These are phyloP conservation scores for Anorthoa munda DNA, from an alignment of 2,888 invertebrate species.

Conservation along the genomic window DNA sequence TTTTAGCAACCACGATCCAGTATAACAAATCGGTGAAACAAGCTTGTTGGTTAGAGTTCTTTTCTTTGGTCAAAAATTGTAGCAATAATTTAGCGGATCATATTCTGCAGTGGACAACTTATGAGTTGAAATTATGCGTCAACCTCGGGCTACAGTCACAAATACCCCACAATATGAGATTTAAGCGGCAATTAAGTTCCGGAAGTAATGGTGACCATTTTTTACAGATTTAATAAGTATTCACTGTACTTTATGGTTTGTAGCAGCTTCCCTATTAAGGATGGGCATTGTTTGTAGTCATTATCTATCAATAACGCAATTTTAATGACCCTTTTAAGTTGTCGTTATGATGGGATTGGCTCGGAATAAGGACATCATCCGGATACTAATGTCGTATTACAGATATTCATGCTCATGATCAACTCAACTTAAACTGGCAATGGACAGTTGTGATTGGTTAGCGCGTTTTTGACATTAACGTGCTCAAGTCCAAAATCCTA, in stretches of 20 bases:
- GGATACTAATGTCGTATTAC: background rate
- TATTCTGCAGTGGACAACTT: background rate
- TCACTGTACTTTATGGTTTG: conserved; percentile 16
- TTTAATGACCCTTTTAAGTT: conserved; percentile 5
- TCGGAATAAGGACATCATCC: background rate
- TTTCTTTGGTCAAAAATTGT: background rate
- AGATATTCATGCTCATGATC: no score
- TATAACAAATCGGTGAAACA: background rate
- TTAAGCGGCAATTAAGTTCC: conserved; percentile 1
- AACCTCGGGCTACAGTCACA: background rate
- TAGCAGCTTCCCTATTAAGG: background rate
- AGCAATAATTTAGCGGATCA: background rate
- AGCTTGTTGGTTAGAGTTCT: background rate
- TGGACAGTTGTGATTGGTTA: no score
- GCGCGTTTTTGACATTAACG: no score
- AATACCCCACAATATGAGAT: conserved; percentile 17
- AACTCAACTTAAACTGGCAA: no score
- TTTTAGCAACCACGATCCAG: background rate
- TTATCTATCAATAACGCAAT: background rate
- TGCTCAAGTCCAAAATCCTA: no score
- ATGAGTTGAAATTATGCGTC: conserved; percentile 1
- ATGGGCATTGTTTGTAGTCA: background rate
- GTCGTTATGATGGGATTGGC: background rate
- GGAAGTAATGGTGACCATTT: conserved; percentile 7
- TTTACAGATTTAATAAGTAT: conserved; percentile 3